phyloP scores from a whole-genome alignment of 1,140 invertebrate genomes.

The Zophobas atratus region DNA sequence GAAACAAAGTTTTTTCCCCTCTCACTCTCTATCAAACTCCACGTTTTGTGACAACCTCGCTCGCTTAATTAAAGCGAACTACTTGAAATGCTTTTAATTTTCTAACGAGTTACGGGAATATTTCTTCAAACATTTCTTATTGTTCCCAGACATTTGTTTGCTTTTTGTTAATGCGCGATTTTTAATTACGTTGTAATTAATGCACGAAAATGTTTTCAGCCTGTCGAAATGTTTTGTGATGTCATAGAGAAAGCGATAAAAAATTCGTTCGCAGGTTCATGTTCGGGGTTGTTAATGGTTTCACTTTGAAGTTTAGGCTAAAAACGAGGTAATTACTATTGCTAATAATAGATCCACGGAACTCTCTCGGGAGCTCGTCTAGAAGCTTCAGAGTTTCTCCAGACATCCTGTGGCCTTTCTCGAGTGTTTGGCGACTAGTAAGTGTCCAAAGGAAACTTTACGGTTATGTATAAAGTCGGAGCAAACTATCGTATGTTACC shows the following conservation, averaged over 20 bases:
- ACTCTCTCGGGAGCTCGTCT: conserved; percentile 21
- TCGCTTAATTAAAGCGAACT: conserved; percentile 31
- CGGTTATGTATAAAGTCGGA: conserved; percentile 44
- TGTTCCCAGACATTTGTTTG: conserved; percentile 6
- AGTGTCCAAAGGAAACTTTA: conserved; percentile 43
- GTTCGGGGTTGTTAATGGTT: background rate
- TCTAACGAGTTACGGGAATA: conserved; percentile 12
- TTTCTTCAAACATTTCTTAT: background rate
- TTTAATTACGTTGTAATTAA: background rate
- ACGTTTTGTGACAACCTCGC: conserved; percentile 12
- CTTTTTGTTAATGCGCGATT: background rate
- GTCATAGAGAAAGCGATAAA: too few relatives aligned
- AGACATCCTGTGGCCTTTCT: conserved; percentile 34
- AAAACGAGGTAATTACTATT: conserved; percentile 13
- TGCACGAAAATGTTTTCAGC: background rate
- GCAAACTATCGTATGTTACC: conserved; percentile 46
- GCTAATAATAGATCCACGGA: conserved; percentile 7
- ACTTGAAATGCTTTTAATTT: conserved; percentile 30
- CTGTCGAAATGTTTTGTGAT: too few relatives aligned
- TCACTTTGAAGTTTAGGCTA: background rate
- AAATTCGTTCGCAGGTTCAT: too few relatives aligned
- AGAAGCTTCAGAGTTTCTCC: conserved; percentile 6
- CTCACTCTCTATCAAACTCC: conserved; percentile 1
- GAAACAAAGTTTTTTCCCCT: background rate
- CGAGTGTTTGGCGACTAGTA: conserved; percentile 25